phyloP scores from a whole-genome alignment of 1,140 invertebrate species.

The Hestina assimilis region DNA sequence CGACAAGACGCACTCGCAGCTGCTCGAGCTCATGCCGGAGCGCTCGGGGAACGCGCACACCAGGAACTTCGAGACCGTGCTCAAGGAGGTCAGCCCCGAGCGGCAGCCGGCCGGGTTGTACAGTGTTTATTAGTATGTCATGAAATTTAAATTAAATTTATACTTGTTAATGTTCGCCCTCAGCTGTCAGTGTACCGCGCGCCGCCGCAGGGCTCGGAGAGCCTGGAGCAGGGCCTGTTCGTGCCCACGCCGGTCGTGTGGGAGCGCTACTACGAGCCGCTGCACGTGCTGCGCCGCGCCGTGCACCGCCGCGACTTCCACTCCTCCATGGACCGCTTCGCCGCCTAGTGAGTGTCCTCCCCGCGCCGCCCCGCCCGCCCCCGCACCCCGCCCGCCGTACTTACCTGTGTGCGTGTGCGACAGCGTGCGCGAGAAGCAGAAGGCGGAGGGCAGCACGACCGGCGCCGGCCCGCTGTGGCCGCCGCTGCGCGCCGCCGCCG shows the following conservation, averaged over 20 bases:
- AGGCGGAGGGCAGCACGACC: constrained; percentile 31
- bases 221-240: constrained; percentile 96
- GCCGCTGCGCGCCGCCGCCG: constrained; percentile 50
- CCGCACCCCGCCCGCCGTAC: neutral
- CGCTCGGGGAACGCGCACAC: constrained; percentile 93
- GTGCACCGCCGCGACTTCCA: constrained; percentile 96
- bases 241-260: constrained; percentile 93
- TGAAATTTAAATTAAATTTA: too few relatives aligned
- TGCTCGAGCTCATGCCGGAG: constrained; percentile 97
- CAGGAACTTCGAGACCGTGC: constrained; percentile 91
- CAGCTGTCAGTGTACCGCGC: constrained; percentile 79
- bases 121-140: too few relatives aligned
- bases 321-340: constrained; percentile 93
- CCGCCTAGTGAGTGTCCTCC: constrained; percentile 84
- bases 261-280: constrained; percentile 95
- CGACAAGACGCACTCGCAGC: constrained; percentile 96
- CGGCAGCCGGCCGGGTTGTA: too few relatives aligned
- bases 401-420: neutral
- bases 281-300: constrained; percentile 93
- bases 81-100: constrained; percentile 82
- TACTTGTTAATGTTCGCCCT: neutral
- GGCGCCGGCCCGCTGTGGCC: constrained; percentile 57
- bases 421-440: constrained; percentile 65
- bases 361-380: neutral
- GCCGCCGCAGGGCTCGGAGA: constrained; percentile 80